Conservation (phyloP, 35 echinoderm and acorn worm genomes). For the Apostichopus japonicus region DNA sequence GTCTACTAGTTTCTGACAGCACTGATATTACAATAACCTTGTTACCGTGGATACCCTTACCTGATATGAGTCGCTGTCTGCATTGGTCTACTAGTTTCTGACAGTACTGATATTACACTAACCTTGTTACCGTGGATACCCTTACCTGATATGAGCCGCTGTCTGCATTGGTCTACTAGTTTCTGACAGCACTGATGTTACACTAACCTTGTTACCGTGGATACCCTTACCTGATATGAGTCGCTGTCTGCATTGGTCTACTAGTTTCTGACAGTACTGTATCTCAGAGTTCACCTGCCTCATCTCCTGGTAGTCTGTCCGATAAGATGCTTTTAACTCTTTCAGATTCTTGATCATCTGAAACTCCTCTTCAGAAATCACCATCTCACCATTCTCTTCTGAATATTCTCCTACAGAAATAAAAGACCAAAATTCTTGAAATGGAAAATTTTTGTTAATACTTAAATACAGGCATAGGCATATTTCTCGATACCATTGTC, state of each 20-base stretch:
- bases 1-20: neutral
- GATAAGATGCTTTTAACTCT: slow-evolving; percentile 90
- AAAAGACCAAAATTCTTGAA: neutral
- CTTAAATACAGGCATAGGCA: too few species aligned
- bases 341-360: slow-evolving; percentile 92
- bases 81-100: neutral
- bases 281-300: slow-evolving; percentile 93
- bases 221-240: slow-evolving; percentile 76
- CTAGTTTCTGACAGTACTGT: slow-evolving; percentile 97
- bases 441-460: too few species aligned
- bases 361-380: slow-evolving; percentile 93
- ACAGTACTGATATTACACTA: neutral
- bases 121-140: neutral
- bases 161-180: neutral
- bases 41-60: too few species aligned
- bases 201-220: neutral
- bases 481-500: too few species aligned
- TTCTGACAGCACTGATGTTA: neutral
- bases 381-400: slow-evolving; percentile 83
- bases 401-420: slow-evolving; percentile 80
- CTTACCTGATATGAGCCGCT: slow-evolving; percentile 83
- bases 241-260: slow-evolving; percentile 90
- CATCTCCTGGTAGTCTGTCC: slow-evolving; percentile 87
- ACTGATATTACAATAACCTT: neutral
- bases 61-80: neutral